Evolutionary conservation across 2,888 invertebrate genomes (phyloP).

Genomic region (Homarus gammarus): DNA sequence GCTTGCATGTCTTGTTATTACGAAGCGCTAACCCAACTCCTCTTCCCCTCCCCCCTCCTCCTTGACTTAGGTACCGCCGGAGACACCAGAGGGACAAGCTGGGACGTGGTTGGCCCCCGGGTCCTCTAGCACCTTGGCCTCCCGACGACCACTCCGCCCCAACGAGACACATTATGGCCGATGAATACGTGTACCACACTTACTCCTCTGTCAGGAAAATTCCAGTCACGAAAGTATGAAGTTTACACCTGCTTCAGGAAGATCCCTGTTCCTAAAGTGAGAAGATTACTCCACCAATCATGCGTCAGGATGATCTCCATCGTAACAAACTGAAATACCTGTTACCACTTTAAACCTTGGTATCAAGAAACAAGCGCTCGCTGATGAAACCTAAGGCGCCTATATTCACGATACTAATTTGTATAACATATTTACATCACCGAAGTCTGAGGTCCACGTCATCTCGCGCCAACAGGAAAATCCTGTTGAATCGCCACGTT

Average conservation of each 20-base stretch:
- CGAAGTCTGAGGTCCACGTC: no score
- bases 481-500: no score
- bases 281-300: neutral
- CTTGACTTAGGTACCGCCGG: slow-evolving; percentile 55
- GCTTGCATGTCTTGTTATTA: slow-evolving; percentile 2
- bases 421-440: no score
- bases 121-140: slow-evolving; percentile 66
- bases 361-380: no score
- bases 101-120: slow-evolving; percentile 68
- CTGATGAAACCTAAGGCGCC: no score
- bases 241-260: neutral
- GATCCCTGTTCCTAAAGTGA: neutral
- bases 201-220: slow-evolving; percentile 67
- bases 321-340: no score
- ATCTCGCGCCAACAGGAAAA: no score
- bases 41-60: neutral
- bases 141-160: slow-evolving; percentile 67
- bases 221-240: slow-evolving; percentile 62
- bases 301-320: neutral
- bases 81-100: slow-evolving; percentile 67
- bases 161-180: slow-evolving; percentile 72
- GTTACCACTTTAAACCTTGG: no score
- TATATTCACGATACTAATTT: no score
- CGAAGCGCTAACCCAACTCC: neutral
- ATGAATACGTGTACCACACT: slow-evolving; percentile 73